phyloP scores from a whole-genome alignment of 2,113 vertebrate species.

The Paracanthobrama guichenoti region DNA sequence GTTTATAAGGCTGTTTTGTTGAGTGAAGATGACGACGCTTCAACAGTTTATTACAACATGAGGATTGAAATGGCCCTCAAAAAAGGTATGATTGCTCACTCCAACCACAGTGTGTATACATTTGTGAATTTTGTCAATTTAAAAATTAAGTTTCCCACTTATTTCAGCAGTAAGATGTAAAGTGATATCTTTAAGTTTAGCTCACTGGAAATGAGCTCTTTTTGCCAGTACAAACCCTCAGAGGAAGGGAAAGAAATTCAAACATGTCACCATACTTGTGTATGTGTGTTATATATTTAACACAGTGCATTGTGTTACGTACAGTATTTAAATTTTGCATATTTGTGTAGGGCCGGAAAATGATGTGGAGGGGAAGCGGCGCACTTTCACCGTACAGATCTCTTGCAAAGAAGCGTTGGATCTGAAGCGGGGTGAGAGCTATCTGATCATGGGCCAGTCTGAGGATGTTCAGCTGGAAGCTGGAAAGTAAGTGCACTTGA shows the following conservation, averaged over 20 bases:
- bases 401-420: constrained; percentile 61
- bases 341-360: background rate
- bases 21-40: background rate
- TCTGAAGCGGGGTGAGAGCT: constrained; percentile 45
- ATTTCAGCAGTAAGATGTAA: background rate
- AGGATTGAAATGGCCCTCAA: background rate
- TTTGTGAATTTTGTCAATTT: background rate
- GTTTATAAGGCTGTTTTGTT: constrained; percentile 33
- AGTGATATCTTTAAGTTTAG: background rate
- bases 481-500: background rate
- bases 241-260: background rate
- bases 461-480: constrained; percentile 52
- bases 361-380: background rate
- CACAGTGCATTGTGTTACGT: too few species aligned
- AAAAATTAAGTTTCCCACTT: background rate
- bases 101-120: background rate
- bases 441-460: constrained; percentile 70
- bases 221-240: background rate
- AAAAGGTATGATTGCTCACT: background rate
- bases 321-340: too few species aligned
- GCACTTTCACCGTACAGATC: constrained; percentile 58
- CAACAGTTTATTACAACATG: background rate
- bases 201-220: background rate
- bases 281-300: too few species aligned
- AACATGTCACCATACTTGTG: background rate